Evolutionary conservation across 2,113 vertebrate species (phyloP).

Genomic region (Toxotes chatareus): DNA sequence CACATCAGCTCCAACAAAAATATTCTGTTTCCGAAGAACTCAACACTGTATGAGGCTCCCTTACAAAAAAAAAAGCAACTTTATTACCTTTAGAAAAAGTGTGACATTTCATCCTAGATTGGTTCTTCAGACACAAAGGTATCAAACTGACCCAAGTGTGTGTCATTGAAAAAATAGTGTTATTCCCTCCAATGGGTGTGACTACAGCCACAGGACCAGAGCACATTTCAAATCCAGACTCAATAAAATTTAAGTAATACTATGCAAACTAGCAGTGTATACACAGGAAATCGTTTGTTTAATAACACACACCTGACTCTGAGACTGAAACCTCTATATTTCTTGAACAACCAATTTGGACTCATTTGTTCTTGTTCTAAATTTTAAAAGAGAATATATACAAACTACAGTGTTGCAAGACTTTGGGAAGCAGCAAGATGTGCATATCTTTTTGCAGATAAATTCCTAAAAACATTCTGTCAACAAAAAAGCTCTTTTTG

Average conservation of each 20-base stretch:
- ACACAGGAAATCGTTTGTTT: background rate
- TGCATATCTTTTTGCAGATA: background rate
- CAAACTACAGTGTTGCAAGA: no score
- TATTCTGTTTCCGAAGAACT: conserved; percentile 1
- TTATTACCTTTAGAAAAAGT: background rate
- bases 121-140: background rate
- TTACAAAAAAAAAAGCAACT: background rate
- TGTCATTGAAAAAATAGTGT: background rate
- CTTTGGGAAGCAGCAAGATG: background rate
- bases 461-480: background rate
- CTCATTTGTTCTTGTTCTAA: background rate
- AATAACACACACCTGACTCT: background rate
- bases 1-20: background rate
- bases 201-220: background rate
- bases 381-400: no score
- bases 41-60: background rate
- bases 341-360: background rate
- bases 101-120: background rate
- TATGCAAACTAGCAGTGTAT: background rate
- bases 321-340: background rate
- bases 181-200: background rate
- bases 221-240: background rate
- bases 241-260: background rate
- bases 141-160: background rate
- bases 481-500: background rate